These are phyloP conservation scores for Anticlea derivata DNA, from an alignment of 2,888 invertebrate species.

Conservation along the genomic window DNA sequence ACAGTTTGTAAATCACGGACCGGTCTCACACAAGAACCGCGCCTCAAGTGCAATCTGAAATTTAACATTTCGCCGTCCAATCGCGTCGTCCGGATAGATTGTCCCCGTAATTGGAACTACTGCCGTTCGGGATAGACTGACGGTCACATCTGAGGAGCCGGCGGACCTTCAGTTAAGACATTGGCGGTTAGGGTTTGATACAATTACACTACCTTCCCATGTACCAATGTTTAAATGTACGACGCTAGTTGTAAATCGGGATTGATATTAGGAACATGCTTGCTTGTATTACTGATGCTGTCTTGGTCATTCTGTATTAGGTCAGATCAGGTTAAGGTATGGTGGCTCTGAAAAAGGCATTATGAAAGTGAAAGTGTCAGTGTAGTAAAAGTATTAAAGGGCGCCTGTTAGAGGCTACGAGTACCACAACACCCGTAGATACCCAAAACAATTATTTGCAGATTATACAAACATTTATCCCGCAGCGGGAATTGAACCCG, in stretches of 20 bases:
- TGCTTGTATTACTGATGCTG: too few species aligned
- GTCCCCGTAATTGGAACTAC: conserved; percentile 56
- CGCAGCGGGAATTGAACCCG: too few species aligned
- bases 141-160: conserved; percentile 29
- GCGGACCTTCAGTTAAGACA: conserved; percentile 6
- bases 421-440: too few species aligned
- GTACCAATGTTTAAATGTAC: not conserved
- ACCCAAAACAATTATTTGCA: too few species aligned
- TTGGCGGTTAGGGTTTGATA: not conserved
- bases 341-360: too few species aligned
- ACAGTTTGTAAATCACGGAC: not conserved
- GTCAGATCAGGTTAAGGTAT: too few species aligned
- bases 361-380: too few species aligned
- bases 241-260: not conserved
- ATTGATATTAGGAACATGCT: not conserved
- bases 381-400: too few species aligned
- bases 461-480: too few species aligned
- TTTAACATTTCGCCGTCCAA: conserved; percentile 55
- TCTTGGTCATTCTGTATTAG: too few species aligned
- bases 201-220: not conserved
- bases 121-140: conserved; percentile 28
- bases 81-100: conserved; percentile 49
- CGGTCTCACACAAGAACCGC: conserved; percentile 17
- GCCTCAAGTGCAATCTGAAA: conserved; percentile 37
- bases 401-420: too few species aligned